These are phyloP conservation scores for Caenorhabditis brenneri DNA, from an alignment of 1,140 invertebrate species.

Conservation along the genomic window DNA sequence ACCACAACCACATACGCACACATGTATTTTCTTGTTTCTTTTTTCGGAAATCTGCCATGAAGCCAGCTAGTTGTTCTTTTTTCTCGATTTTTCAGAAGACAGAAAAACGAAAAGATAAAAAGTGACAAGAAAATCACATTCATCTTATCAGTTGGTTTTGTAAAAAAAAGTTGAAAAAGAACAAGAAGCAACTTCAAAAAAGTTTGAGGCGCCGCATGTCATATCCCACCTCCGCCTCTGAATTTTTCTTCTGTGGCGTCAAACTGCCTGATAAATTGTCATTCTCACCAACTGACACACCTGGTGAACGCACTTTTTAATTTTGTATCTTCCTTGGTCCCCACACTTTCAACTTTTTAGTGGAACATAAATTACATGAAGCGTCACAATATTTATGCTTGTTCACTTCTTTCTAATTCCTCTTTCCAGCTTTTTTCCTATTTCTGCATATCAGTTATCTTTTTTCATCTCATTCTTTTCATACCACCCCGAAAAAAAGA, in stretches of 20 bases:
- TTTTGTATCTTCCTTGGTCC: constrained; percentile 16
- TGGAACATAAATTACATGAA: constrained; percentile 38
- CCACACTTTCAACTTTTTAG: neutral
- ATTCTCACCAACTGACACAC: constrained; percentile 22
- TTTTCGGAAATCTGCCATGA: neutral
- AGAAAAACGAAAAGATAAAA: neutral
- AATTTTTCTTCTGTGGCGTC: constrained; percentile 2
- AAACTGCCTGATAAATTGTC: constrained; percentile 3
- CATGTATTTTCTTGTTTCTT: constrained; percentile 29
- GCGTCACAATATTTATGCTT: neutral
- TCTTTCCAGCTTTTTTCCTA: neutral
- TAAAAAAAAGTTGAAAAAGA: neutral
- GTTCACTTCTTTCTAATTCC: neutral
- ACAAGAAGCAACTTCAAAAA: neutral
- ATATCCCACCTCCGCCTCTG: neutral
- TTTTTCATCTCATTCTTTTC: neutral
- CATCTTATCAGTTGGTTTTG: constrained; percentile 30
- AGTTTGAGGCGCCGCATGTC: neutral
- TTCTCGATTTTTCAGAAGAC: neutral
- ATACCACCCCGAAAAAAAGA: neutral
- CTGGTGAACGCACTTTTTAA: constrained; percentile 35
- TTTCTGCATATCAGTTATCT: neutral
- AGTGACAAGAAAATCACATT: neutral
- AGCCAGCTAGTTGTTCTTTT: neutral
- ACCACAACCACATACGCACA: constrained; percentile 31